A percentile compares a stretch with the other conserved stretches of the same genome.
Conservation (phyloP, 2,113 vertebrate species). For the Cephalopterus ornatus region DNA sequence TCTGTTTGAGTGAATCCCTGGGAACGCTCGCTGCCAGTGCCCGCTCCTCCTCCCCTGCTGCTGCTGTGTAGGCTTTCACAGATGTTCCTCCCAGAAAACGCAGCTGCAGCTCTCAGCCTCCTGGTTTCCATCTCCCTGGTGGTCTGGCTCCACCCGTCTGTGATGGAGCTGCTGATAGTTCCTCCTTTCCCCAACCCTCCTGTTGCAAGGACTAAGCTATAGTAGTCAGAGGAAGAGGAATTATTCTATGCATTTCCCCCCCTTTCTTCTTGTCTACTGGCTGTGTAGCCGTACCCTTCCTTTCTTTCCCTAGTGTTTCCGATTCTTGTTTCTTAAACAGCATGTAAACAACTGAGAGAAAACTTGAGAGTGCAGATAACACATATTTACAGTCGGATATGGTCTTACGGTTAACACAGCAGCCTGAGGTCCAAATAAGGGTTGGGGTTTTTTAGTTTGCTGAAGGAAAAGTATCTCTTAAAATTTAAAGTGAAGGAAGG, state of each 20-base stretch:
- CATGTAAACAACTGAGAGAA: background rate
- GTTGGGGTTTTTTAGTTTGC: background rate
- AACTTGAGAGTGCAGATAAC: background rate
- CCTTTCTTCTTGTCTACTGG: background rate
- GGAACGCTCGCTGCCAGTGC: background rate
- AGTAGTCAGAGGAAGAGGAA: background rate
- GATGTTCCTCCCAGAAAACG: constrained; percentile 54
- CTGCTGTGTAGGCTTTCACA: background rate
- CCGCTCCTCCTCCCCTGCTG: constrained; percentile 23
- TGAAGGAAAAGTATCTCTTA: background rate
- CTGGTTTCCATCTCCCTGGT: constrained; percentile 8
- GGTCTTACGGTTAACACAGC: background rate
- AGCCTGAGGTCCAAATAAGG: constrained; percentile 1
- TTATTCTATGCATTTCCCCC: background rate
- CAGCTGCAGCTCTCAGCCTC: constrained; percentile 38
- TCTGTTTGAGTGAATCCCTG: constrained; percentile 11
- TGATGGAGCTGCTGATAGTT: constrained; percentile 33
- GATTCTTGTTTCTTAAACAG: background rate
- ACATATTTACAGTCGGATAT: constrained; percentile 10
- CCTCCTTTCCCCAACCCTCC: background rate
- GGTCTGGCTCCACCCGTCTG: constrained; percentile 19
- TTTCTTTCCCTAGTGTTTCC: background rate
- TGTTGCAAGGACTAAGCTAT: background rate
- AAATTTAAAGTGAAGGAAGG: background rate
- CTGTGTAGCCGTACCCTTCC: background rate